phyloP scores from a whole-genome alignment of 2,113 vertebrate species.

The Phoxinus phoxinus region DNA sequence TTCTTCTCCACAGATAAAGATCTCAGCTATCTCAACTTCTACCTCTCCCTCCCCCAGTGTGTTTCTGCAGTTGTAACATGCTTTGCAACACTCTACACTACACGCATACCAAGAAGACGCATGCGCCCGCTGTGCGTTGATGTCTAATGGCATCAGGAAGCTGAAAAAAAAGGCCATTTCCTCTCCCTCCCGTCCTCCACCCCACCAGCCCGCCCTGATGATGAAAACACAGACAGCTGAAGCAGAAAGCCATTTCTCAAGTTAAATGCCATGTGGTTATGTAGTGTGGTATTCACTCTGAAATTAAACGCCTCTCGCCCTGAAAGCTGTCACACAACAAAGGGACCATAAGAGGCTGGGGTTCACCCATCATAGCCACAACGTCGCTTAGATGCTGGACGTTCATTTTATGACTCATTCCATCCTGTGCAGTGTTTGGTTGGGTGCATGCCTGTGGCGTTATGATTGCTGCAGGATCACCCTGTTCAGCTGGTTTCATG shows the following conservation, averaged over 20 bases:
- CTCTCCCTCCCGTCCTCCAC: conserved; percentile 49
- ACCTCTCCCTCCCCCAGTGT: conserved; percentile 85
- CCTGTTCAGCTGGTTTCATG: conserved; percentile 27
- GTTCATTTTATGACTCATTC: conserved; percentile 35
- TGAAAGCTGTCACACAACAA: conserved; percentile 83
- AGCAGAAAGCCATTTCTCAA: conserved; percentile 99
- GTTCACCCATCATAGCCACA: conserved; percentile 49
- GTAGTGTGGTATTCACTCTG: conserved; percentile 95
- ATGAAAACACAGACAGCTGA: conserved; percentile 94
- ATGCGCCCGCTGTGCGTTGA: conserved; percentile 73
- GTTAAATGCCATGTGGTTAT: conserved; percentile 99
- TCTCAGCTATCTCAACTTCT: conserved; percentile 82
- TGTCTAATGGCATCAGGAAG: conserved; percentile 91
- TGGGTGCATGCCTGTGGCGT: conserved; percentile 33
- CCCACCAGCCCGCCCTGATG: conserved; percentile 83
- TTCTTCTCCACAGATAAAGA: conserved; percentile 84
- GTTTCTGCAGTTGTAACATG: conserved; percentile 82
- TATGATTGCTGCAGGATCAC: conserved; percentile 34
- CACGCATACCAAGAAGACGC: conserved; percentile 82
- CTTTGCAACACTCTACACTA: conserved; percentile 64
- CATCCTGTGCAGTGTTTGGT: conserved; percentile 15
- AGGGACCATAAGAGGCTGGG: conserved; percentile 53
- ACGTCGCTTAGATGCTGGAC: conserved; percentile 31
- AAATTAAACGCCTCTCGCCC: conserved; percentile 91
- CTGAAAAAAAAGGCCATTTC: conserved; percentile 86